phyloP scores from a whole-genome alignment of 92 coral and sea anemone genomes.

The Pocillopora grandis region DNA sequence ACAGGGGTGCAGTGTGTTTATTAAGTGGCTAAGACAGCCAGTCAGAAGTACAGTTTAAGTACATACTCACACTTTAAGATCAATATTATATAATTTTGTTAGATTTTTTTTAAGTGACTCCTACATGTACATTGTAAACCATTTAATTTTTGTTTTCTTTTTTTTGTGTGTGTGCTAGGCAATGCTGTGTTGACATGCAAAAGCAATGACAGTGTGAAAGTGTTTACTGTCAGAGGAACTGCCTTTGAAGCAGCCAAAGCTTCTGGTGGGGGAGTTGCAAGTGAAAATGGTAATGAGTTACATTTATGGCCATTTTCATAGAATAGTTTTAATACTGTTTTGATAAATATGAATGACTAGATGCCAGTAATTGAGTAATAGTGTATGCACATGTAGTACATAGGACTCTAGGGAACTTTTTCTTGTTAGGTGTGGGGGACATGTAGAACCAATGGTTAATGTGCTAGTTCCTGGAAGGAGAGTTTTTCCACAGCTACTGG shows the following conservation, averaged over 20 bases:
- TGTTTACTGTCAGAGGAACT: constrained; percentile 93
- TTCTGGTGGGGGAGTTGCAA: constrained; percentile 79
- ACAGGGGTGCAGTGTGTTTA: no score
- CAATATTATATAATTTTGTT: no score
- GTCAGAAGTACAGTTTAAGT: no score
- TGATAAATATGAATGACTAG: neutral
- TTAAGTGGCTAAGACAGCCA: no score
- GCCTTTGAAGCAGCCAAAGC: constrained; percentile 87
- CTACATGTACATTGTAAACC: no score
- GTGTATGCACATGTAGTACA: neutral
- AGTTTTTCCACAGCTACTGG: no score
- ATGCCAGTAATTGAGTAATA: no score
- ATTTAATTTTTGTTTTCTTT: no score
- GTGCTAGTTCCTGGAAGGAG: neutral
- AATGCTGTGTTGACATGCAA: constrained; percentile 94
- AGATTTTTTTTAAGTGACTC: no score
- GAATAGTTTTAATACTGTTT: neutral
- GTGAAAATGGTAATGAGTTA: constrained; percentile 66
- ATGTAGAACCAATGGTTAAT: neutral
- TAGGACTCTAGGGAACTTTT: neutral
- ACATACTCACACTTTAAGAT: no score
- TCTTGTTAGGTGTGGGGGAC: no score
- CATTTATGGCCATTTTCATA: neutral
- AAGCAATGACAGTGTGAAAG: constrained; percentile 80
- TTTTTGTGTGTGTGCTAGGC: constrained; percentile 47